Evolutionary conservation across 2,888 invertebrate species (phyloP).

Genomic region (Rhaphigaster nebulosa): DNA sequence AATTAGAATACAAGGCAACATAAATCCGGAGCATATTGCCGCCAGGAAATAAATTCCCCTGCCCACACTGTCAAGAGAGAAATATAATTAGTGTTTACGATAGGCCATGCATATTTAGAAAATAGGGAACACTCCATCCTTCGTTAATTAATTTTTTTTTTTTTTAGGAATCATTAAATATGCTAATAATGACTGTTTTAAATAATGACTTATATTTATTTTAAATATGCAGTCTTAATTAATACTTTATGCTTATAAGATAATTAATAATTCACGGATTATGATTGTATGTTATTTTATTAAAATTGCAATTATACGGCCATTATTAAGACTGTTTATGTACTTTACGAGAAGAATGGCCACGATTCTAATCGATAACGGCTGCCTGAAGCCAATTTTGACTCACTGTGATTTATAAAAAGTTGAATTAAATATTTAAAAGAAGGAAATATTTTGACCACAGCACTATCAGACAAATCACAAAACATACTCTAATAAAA

Average conservation of each 20-base stretch:
- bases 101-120: background rate
- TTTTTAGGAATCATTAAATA: background rate
- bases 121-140: background rate
- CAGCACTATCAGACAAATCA: too few relatives aligned
- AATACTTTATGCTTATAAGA: background rate
- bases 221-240: background rate
- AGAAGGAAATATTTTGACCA: too few relatives aligned
- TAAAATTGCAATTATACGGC: background rate
- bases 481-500: too few relatives aligned
- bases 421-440: too few relatives aligned
- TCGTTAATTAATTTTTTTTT: background rate
- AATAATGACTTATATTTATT: too few relatives aligned
- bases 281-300: background rate
- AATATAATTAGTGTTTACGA: background rate
- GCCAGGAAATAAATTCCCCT: background rate
- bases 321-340: too few relatives aligned
- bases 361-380: too few relatives aligned
- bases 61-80: background rate
- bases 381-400: too few relatives aligned
- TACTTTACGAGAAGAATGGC: too few relatives aligned
- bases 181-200: background rate
- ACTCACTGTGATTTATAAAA: too few relatives aligned
- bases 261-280: background rate
- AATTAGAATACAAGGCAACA: conserved; percentile 19
- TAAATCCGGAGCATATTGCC: background rate